Conservation (phyloP, 1,140 invertebrate species). For the Pinna nobilis region DNA sequence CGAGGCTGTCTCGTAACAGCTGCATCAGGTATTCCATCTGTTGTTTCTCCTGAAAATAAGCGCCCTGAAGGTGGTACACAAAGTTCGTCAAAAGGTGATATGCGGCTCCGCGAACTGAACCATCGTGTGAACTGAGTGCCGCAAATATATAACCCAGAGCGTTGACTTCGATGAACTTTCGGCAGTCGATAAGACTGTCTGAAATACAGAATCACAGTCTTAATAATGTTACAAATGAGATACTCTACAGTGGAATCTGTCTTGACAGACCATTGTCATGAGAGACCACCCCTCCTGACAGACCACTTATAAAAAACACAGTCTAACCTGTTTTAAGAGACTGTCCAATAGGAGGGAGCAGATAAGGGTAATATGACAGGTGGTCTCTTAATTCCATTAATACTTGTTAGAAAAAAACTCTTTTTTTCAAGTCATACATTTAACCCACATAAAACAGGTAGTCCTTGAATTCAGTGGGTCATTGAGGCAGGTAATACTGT, state of each 20-base stretch:
- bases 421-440: too few relatives aligned
- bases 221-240: background rate
- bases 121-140: slow-evolving; percentile 79
- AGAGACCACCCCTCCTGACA: slow-evolving; percentile 17
- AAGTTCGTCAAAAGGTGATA: slow-evolving; percentile 82
- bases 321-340: too few relatives aligned
- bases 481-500: too few relatives aligned
- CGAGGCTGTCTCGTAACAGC: slow-evolving; percentile 65
- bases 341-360: too few relatives aligned
- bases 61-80: slow-evolving; percentile 81
- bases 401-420: too few relatives aligned
- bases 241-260: too few relatives aligned
- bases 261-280: too few relatives aligned
- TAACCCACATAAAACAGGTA: too few relatives aligned
- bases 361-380: too few relatives aligned
- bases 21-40: slow-evolving; percentile 62
- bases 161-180: slow-evolving; percentile 80
- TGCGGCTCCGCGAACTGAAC: slow-evolving; percentile 79
- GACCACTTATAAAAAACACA: background rate
- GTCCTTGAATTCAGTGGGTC: too few relatives aligned
- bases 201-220: slow-evolving; percentile 18
- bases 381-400: too few relatives aligned
- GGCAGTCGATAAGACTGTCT: slow-evolving; percentile 77
- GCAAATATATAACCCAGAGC: slow-evolving; percentile 81
- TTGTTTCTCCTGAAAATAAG: slow-evolving; percentile 78